These are phyloP conservation scores for Tinea semifulvella DNA, from an alignment of 2,888 invertebrate genomes.

Conservation along the genomic window DNA sequence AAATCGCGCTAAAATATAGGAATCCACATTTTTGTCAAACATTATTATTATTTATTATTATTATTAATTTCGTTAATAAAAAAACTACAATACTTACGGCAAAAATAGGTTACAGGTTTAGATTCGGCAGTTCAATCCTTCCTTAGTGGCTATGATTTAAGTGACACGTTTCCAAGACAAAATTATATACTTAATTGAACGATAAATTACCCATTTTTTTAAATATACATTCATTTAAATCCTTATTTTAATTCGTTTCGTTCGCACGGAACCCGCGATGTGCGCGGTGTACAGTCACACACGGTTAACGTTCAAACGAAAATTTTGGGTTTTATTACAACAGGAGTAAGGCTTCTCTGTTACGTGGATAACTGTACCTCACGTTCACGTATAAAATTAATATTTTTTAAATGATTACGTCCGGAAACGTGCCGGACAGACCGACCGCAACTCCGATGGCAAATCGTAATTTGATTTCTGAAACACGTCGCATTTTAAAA, in stretches of 20 bases:
- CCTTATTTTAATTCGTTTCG: neutral
- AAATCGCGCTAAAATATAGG: too few relatives aligned
- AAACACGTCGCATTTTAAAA: slow-evolving; percentile 19
- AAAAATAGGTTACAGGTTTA: too few relatives aligned
- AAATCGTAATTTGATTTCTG: slow-evolving; percentile 26
- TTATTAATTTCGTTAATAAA: too few relatives aligned
- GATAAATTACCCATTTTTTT: neutral
- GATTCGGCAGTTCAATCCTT: too few relatives aligned
- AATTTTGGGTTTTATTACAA: too few relatives aligned
- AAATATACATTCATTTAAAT: neutral
- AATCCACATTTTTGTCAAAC: too few relatives aligned
- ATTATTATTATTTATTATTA: too few relatives aligned
- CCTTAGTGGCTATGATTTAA: too few relatives aligned
- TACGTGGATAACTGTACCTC: too few relatives aligned
- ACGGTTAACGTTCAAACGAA: neutral
- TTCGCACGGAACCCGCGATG: neutral
- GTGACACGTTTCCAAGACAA: neutral
- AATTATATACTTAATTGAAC: neutral
- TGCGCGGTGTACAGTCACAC: slow-evolving; percentile 3
- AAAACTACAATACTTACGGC: too few relatives aligned
- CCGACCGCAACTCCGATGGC: slow-evolving; percentile 16
- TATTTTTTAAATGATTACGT: slow-evolving; percentile 6
- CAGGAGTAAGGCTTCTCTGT: too few relatives aligned
- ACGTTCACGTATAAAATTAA: slow-evolving; percentile 10
- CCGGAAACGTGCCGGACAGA: neutral